Evolutionary conservation across 2,113 vertebrate species (phyloP), one percentile per base, ranked within the genome.

Genomic region (Cynocephalus volans): DNA sequence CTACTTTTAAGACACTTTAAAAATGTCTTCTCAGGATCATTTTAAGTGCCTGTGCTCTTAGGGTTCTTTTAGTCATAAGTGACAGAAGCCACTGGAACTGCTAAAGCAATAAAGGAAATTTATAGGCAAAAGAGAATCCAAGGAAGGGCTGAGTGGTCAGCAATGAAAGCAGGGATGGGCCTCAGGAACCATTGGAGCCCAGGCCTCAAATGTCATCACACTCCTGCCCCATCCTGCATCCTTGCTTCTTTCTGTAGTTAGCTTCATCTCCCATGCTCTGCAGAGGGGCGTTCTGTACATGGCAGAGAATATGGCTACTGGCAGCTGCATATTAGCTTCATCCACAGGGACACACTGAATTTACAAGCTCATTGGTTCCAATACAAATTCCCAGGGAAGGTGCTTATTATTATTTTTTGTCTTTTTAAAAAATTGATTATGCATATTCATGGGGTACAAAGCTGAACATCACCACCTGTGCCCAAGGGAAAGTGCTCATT

Each of bases 41-140:
- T 76, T 23, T 41, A 93, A 90, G 36, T 41, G 31, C 50, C 72
- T 77, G 56, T 31, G 50, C 56, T 65, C 2, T 58, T 36, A 56
- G 33, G 19, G 15, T 7, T 92, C 23, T 14, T 75, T 67, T 41
- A 70, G 36, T 18, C 21, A 12, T 48, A 50, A 76, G n/a, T 75
- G 86, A 72, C 19, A 65, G 76, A 93, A 96, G 15, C 45, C 79
- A 67, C 11, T 79, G 62, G 41, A 82, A 65, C 60, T 67, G 19
- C 3, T 28, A 73, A 65, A 64, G 12, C 5, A 58, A 41, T 48
- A 28, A 58, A 85, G 45, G 41, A 50, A 76, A 72, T 90, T n/a
- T 73, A 73, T 21, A 80, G 21, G 31, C 18, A 72, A 45, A 58
- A 92, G 45, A 81, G 31, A 83, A 65, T 62, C 12, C 41, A 73